Evolutionary conservation across 2,113 vertebrate genomes (phyloP).

Genomic region (Actinemys pallida): DNA sequence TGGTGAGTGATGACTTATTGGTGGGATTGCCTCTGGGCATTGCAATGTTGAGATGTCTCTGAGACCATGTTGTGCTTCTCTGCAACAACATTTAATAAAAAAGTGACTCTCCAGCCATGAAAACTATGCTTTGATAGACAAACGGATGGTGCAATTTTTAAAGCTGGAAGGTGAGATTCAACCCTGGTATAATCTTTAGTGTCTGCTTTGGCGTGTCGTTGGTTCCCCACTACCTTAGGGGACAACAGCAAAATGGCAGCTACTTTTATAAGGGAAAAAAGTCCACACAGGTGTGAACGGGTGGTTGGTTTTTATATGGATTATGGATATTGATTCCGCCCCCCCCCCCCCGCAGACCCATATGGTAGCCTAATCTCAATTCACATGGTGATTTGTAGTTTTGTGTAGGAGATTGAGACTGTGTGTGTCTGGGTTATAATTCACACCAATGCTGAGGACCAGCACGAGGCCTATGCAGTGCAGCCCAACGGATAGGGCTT

Average conservation of each 20-base stretch:
- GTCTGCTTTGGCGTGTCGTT: not conserved
- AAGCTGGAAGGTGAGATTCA: not conserved
- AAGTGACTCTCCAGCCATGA: rapidly evolving
- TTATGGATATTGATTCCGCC: not conserved
- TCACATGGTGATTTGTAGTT: not conserved
- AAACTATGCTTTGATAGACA: not conserved
- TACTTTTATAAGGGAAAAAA: not conserved
- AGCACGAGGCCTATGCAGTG: not conserved
- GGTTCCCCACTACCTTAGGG: not conserved
- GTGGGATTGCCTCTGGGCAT: not conserved
- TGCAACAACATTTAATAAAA: not conserved
- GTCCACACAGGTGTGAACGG: not conserved
- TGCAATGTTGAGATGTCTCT: not conserved
- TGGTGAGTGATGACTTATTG: not conserved
- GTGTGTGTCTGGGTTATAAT: not conserved
- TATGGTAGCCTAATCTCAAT: not conserved
- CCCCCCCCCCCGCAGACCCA: not conserved
- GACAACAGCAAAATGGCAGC: not conserved
- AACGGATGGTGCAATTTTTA: not conserved
- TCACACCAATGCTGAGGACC: not conserved
- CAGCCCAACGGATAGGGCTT: not conserved
- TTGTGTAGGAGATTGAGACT: not conserved
- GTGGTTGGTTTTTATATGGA: not conserved
- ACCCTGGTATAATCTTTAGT: not conserved
- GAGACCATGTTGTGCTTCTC: not conserved